Conservation (phyloP, 2,113 vertebrate species). For the Amblyopsis rosae region DNA sequence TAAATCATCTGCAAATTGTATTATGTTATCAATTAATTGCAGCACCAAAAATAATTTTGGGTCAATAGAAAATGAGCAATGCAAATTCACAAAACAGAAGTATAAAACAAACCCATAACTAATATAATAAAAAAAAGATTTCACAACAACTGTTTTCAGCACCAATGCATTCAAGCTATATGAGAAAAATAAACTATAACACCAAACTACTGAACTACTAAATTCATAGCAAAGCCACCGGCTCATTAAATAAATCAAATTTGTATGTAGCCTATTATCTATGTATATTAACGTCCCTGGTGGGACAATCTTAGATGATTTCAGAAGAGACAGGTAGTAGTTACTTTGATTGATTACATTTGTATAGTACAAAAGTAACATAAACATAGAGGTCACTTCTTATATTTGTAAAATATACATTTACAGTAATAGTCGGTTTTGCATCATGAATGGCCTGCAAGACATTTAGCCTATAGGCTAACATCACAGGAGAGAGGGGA, state of each 20-base stretch:
- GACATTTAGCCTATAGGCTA: neutral
- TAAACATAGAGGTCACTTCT: neutral
- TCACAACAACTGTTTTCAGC: neutral
- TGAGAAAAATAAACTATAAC: neutral
- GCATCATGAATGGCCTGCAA: neutral
- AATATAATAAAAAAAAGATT: too few relatives aligned
- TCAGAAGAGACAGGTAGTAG: neutral
- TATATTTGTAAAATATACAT: neutral
- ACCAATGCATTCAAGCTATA: neutral
- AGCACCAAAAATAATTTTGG: slow-evolving; percentile 29
- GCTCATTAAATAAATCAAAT: neutral
- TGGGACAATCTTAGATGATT: neutral
- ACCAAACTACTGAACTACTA: neutral
- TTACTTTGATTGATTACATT: too few relatives aligned
- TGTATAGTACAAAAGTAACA: too few relatives aligned
- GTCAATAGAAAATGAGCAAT: neutral
- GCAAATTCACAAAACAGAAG: slow-evolving; percentile 8
- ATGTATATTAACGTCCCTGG: neutral
- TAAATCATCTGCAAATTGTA: neutral
- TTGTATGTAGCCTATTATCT: neutral
- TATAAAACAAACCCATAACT: neutral
- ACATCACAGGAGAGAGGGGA: neutral
- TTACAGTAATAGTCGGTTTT: neutral
- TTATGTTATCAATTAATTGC: slow-evolving; percentile 13
- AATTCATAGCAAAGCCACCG: neutral